phyloP scores from a whole-genome alignment of 2,797 vertebrate species.

The Protonibea diacanthus region DNA sequence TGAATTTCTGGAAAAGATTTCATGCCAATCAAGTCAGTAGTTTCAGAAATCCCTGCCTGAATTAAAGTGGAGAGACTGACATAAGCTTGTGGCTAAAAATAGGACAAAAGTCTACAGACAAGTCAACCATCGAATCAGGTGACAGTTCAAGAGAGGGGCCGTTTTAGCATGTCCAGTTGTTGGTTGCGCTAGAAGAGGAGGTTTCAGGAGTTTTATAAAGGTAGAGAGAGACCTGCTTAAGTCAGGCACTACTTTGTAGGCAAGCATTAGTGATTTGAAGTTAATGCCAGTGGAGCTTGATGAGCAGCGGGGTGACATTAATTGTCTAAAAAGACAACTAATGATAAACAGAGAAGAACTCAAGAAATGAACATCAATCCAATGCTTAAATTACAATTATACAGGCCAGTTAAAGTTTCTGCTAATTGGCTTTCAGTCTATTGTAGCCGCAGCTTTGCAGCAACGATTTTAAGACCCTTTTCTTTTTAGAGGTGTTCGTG shows the following conservation, averaged over 20 bases:
- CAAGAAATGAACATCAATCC: not conserved
- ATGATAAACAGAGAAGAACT: not conserved
- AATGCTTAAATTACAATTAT: not conserved
- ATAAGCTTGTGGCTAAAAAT: slow-evolving; percentile 11
- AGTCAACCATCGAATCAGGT: too few relatives aligned
- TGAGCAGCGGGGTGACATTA: too few relatives aligned
- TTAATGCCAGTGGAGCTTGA: too few relatives aligned
- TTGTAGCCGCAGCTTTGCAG: not conserved
- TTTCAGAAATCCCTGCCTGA: not conserved
- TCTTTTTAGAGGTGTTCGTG: not conserved
- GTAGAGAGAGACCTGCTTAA: too few relatives aligned
- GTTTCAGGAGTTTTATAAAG: too few relatives aligned
- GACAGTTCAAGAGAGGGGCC: too few relatives aligned
- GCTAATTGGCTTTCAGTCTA: not conserved
- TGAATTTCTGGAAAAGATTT: not conserved
- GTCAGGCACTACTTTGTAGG: too few relatives aligned
- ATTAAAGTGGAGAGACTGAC: not conserved
- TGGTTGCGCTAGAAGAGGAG: too few relatives aligned
- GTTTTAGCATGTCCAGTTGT: too few relatives aligned
- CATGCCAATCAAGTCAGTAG: not conserved
- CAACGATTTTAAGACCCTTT: slow-evolving; percentile 1
- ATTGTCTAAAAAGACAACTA: not conserved
- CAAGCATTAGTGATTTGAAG: too few relatives aligned
- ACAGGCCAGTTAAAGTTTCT: not conserved
- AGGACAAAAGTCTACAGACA: not conserved